phyloP scores from a whole-genome alignment of 2,888 invertebrate genomes.

The Iphiclides podalirius region DNA sequence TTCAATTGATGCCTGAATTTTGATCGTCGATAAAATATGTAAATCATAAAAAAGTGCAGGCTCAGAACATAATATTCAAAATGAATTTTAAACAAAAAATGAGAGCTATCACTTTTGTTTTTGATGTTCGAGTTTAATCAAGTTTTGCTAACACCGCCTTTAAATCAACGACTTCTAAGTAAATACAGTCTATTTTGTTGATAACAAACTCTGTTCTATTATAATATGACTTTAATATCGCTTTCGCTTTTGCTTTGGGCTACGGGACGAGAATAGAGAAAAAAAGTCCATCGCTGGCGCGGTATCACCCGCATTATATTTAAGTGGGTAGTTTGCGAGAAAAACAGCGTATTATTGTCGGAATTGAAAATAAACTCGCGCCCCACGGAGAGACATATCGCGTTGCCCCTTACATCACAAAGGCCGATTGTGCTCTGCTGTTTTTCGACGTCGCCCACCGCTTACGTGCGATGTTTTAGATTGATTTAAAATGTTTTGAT shows the following conservation, averaged over 20 bases:
- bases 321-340: conserved; percentile 75
- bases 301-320: conserved; percentile 71
- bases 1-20: too few species aligned
- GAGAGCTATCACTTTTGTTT: too few species aligned
- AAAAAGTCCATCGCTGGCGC: conserved; percentile 55
- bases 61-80: too few species aligned
- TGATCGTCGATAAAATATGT: too few species aligned
- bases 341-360: conserved; percentile 72
- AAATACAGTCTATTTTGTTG: too few species aligned
- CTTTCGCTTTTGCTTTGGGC: conserved; percentile 31
- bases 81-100: too few species aligned
- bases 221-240: conserved; percentile 26
- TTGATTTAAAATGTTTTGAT: conserved; percentile 10
- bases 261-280: conserved; percentile 42
- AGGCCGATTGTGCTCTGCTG: conserved; percentile 36
- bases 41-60: too few species aligned
- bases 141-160: too few species aligned
- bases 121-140: too few species aligned
- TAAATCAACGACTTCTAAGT: too few species aligned
- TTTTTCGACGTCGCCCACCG: conserved; percentile 25
- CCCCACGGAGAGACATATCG: conserved; percentile 35
- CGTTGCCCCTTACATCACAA: conserved; percentile 39
- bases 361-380: conserved; percentile 72
- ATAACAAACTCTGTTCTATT: background rate
- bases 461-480: background rate